Evolutionary conservation across 1,140 invertebrate genomes (phyloP).

Genomic region (Trypoxylus dichotomus): DNA sequence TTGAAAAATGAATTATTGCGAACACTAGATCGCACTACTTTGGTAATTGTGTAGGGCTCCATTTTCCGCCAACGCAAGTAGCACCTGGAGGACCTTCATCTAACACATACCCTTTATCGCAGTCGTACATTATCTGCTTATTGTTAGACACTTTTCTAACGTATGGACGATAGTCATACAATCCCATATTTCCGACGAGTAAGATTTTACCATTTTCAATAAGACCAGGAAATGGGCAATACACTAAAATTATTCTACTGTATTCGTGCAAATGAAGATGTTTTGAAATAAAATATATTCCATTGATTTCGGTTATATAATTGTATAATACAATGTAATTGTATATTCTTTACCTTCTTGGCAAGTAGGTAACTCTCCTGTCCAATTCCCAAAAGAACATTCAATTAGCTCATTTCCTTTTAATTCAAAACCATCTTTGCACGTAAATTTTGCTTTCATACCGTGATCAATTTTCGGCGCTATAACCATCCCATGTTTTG

Average conservation of each 20-base stretch:
- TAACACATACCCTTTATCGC: constrained; percentile 86
- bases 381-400: constrained; percentile 93
- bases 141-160: constrained; percentile 89
- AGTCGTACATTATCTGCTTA: constrained; percentile 96
- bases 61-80: constrained; percentile 86
- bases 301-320: too few species aligned
- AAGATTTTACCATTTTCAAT: constrained; percentile 90
- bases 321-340: too few species aligned
- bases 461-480: constrained; percentile 95
- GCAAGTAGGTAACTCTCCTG: constrained; percentile 80
- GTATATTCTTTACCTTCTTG: constrained; percentile 67
- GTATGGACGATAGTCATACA: constrained; percentile 96
- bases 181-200: constrained; percentile 94
- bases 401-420: constrained; percentile 73
- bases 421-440: constrained; percentile 87
- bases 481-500: constrained; percentile 91
- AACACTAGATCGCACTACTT: constrained; percentile 55
- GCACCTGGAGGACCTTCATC: constrained; percentile 88
- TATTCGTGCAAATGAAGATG: too few species aligned
- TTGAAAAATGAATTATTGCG: neutral
- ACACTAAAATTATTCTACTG: constrained; percentile 62
- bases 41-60: constrained; percentile 79
- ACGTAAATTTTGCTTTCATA: constrained; percentile 88
- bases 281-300: too few species aligned
- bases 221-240: constrained; percentile 91